These are phyloP conservation scores for Coracopsis vasa DNA, from an alignment of 2,113 vertebrate species.

Conservation along the genomic window DNA sequence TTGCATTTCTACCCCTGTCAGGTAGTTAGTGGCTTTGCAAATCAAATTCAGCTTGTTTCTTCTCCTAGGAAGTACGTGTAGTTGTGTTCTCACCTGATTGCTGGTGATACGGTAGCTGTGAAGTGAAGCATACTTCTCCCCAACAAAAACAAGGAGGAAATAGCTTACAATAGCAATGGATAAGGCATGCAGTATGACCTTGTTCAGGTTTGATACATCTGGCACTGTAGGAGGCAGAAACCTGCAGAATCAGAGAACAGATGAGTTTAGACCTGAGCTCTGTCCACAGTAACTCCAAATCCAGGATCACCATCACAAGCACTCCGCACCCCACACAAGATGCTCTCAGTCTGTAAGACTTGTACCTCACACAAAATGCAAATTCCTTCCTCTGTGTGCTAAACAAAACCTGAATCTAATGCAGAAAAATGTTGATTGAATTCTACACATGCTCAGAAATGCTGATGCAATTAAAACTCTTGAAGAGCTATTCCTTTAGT, in stretches of 20 bases:
- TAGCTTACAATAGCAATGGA: conserved; percentile 69
- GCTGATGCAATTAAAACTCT: background rate
- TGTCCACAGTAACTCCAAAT: background rate
- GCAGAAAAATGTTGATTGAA: background rate
- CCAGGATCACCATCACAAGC: background rate
- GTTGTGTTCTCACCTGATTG: conserved; percentile 65
- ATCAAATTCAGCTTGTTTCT: background rate
- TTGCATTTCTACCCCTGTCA: background rate
- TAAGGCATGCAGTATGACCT: conserved; percentile 38
- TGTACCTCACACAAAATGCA: background rate
- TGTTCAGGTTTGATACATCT: background rate
- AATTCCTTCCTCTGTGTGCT: background rate
- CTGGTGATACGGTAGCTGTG: conserved; percentile 62
- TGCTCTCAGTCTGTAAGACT: background rate
- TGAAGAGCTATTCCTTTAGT: background rate
- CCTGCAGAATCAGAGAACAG: conserved; percentile 48
- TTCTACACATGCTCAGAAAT: background rate
- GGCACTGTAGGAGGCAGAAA: conserved; percentile 49
- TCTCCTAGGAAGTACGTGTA: background rate
- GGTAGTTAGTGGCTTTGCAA: background rate
- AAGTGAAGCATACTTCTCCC: conserved; percentile 47
- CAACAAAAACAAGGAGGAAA: conserved; percentile 65
- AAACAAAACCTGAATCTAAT: background rate
- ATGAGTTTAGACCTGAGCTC: background rate
- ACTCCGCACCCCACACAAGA: background rate